Conservation (phyloP, 1,140 invertebrate genomes). For the Calephelis virginiensis region DNA sequence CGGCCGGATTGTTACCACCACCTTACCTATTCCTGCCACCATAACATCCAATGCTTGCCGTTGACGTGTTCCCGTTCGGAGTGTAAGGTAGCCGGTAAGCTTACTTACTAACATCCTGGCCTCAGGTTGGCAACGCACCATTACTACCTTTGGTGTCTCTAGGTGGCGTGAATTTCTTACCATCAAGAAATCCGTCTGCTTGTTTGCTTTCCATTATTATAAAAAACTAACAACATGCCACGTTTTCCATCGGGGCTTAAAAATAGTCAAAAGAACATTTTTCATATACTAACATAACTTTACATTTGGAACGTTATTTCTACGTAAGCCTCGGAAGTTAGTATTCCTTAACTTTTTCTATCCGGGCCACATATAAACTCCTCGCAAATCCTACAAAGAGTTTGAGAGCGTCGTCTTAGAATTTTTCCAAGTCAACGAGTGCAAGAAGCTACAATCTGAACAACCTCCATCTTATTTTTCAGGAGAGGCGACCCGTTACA, state of each 20-base stretch:
- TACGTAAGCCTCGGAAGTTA: constrained; percentile 5
- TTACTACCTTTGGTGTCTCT: no score
- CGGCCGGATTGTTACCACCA: no score
- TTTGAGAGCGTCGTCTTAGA: constrained; percentile 45
- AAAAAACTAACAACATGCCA: no score
- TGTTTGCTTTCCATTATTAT: no score
- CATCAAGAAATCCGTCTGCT: no score
- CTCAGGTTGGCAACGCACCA: no score
- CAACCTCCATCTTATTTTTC: constrained; percentile 61
- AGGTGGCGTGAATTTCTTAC: no score
- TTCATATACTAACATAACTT: not conserved
- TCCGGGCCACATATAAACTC: constrained; percentile 47
- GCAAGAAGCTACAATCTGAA: constrained; percentile 53
- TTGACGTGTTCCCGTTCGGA: no score
- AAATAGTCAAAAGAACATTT: not conserved
- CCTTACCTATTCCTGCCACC: no score
- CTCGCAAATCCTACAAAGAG: constrained; percentile 48
- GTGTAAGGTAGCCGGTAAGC: no score
- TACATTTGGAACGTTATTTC: constrained; percentile 5
- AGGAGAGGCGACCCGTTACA: constrained; percentile 56
- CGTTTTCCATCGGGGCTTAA: not conserved
- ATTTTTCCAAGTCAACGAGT: constrained; percentile 59
- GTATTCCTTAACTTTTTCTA: constrained; percentile 50
- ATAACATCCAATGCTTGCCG: no score
- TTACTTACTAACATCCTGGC: no score